phyloP scores from a whole-genome alignment of 2,113 vertebrate genomes.

The Eurypyga helias region DNA sequence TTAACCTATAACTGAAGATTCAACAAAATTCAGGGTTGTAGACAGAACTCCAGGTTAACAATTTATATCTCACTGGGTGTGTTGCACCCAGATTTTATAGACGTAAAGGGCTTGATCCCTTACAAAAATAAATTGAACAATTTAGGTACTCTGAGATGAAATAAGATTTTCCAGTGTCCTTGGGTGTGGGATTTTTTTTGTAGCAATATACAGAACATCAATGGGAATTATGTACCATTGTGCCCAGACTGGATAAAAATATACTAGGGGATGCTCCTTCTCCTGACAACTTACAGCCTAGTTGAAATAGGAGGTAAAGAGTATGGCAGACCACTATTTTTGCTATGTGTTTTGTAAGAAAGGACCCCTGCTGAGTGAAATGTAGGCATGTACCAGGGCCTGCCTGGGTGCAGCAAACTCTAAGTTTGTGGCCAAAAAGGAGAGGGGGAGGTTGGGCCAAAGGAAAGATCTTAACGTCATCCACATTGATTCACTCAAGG shows the following conservation, averaged over 20 bases:
- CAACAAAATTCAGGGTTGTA: background rate
- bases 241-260: background rate
- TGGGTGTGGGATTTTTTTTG: background rate
- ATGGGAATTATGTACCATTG: background rate
- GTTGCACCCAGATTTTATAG: background rate
- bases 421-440: background rate
- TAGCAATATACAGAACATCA: background rate
- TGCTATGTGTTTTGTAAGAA: background rate
- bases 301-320: background rate
- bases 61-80: background rate
- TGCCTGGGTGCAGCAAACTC: background rate
- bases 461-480: background rate
- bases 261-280: background rate
- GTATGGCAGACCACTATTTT: background rate
- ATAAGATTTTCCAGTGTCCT: background rate
- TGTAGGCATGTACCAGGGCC: background rate
- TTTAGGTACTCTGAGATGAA: background rate
- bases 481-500: background rate
- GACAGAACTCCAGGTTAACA: background rate
- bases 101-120: background rate
- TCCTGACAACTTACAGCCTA: background rate
- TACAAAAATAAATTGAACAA: background rate
- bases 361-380: background rate
- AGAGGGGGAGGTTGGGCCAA: background rate
- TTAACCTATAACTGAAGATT: conserved; percentile 19